Evolutionary conservation across 2,797 vertebrate genomes (phyloP).

Genomic region (Eidolon dupreanum): DNA sequence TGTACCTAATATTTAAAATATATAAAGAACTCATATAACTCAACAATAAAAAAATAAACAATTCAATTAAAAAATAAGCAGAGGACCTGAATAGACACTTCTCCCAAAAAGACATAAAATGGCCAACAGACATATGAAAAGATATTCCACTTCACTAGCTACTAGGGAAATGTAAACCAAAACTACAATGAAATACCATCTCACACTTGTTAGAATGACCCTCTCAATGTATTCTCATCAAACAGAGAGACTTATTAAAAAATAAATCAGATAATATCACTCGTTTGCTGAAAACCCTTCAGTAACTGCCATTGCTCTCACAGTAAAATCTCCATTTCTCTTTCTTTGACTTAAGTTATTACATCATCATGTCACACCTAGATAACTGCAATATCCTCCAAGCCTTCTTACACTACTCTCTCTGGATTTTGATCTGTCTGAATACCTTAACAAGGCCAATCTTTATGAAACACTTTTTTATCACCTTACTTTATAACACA

Average conservation of each 20-base stretch:
- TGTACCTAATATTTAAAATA: neutral
- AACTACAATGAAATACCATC: no score
- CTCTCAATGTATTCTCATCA: neutral
- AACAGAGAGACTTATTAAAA: neutral
- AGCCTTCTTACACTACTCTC: neutral
- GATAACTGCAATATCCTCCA: neutral
- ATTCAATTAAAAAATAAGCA: no score
- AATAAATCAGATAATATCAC: neutral
- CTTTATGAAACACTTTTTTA: neutral
- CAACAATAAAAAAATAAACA: no score
- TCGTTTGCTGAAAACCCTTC: neutral
- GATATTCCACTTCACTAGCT: no score
- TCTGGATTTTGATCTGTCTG: neutral
- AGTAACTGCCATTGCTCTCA: neutral
- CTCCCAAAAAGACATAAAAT: no score
- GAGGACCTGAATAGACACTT: no score
- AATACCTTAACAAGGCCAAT: neutral
- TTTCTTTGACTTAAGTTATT: neutral
- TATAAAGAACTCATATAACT: no score
- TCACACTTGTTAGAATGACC: neutral
- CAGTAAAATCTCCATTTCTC: neutral
- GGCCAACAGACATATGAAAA: no score
- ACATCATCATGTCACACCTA: neutral
- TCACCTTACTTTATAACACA: neutral
- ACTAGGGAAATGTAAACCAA: no score